Base-by-base conservation (phyloP, 35 echinoderm and acorn worm species). In the Diadema setosum region DNA sequence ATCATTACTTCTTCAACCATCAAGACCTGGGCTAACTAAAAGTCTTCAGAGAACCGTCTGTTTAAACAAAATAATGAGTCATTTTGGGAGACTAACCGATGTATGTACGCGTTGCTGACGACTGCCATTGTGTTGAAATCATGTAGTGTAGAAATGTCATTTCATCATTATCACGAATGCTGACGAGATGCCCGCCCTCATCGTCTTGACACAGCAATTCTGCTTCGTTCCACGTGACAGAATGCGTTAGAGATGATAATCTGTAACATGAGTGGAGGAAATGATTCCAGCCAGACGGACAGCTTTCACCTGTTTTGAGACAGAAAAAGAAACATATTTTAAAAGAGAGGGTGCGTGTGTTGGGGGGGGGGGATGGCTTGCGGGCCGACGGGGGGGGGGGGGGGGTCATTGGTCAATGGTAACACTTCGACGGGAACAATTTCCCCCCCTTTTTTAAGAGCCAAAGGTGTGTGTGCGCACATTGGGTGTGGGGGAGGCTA, bases 211-310 rank as follows among this genome's bases (percentile, higher is more conserved):
- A 78, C 25, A 41, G 21, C 5, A 36, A n/a, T 41, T 78, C 73
- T 41, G 73, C 73, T 36, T 78, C 73, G 21, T 78, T 78, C 73
- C 73, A 78, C 44, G 73, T 78, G n/a, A n/a, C n/a, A n/a, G n/a
- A n/a, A n/a, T n/a, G n/a, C 33, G 40, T 17, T 36, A 39, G 40
- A 78, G 35, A 21, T 44, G n/a, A 78, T 44, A 17, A 78, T 20
- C 44, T 78, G 40, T 78, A 78, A 41, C 73, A 78, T n/a, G 39
- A 78, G 24, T 36, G 33, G 11, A 21, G 73, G 73, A 78, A 78
- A 11, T 42, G 21, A 44, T 39, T 36, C 73, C 73, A 78, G 16
- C 39, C 73, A 16, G 14, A 3, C 1, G 36, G 40, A 44, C 73
- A 78, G 25, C 35, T 78, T 0, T 78, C 11, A 78, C 44, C 73